These are phyloP conservation scores for Paramormyrops kingsleyae DNA, from an alignment of 2,113 vertebrate genomes.

Conservation along the genomic window DNA sequence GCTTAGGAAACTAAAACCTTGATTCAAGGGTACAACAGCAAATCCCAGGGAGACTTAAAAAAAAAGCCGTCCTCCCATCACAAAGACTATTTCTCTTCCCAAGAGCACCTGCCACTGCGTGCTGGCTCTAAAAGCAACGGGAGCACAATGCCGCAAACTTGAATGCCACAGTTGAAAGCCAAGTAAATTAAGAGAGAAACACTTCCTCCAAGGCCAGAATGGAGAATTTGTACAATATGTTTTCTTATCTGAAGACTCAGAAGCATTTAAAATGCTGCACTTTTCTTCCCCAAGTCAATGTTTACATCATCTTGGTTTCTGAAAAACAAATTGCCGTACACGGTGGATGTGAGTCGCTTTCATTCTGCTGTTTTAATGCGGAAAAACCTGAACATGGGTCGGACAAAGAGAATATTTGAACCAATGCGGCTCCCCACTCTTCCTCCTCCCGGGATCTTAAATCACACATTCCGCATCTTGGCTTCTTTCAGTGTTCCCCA, in stretches of 20 bases:
- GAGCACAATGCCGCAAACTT: neutral
- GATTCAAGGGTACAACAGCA: neutral
- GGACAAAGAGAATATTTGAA: constrained; percentile 15
- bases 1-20: constrained; percentile 1
- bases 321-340: neutral
- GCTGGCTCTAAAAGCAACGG: neutral
- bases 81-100: neutral
- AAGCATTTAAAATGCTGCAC: constrained; percentile 1
- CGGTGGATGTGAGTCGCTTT: neutral
- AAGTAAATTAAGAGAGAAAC: neutral
- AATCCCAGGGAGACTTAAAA: neutral
- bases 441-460: neutral
- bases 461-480: neutral
- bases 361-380: neutral
- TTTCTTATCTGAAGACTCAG: neutral
- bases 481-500: constrained; percentile 7
- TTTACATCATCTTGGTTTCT: neutral
- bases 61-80: neutral
- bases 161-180: neutral
- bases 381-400: neutral
- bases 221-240: neutral
- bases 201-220: neutral
- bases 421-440: neutral
- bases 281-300: neutral
- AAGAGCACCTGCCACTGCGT: neutral